A percentile compares a stretch with the other conserved stretches of the same genome.
Evolutionary conservation across 2,797 vertebrate species (phyloP).

Genomic region (Aselliscus stoliczkanus): DNA sequence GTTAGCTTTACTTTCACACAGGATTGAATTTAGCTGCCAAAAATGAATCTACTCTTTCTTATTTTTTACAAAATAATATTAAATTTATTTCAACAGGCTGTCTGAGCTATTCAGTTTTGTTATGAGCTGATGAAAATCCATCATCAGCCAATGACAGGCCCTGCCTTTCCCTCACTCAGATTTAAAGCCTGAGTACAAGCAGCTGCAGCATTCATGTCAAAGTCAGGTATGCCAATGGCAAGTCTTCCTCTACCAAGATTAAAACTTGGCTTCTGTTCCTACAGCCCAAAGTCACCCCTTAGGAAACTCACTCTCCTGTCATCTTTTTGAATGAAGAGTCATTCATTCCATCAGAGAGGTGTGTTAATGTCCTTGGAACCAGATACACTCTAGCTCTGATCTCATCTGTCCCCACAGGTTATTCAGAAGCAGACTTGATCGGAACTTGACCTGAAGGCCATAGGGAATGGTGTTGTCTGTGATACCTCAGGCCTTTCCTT

Average conservation of each 20-base stretch:
- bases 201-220: slow-evolving; percentile 70
- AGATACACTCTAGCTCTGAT: slow-evolving; percentile 22
- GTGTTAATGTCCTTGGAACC: background rate
- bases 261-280: slow-evolving; percentile 51
- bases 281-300: slow-evolving; percentile 14
- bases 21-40: slow-evolving; percentile 69
- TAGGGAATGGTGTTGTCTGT: background rate
- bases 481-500: background rate
- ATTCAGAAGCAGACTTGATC: slow-evolving; percentile 37
- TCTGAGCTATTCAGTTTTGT: slow-evolving; percentile 76
- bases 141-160: slow-evolving; percentile 71
- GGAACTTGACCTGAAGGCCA: background rate
- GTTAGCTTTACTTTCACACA: slow-evolving; percentile 41
- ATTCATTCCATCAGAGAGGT: slow-evolving; percentile 47
- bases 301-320: background rate
- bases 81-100: slow-evolving; percentile 77
- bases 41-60: slow-evolving; percentile 66
- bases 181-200: slow-evolving; percentile 69
- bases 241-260: slow-evolving; percentile 68
- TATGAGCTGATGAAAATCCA: slow-evolving; percentile 79
- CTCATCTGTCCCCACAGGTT: slow-evolving; percentile 37
- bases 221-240: slow-evolving; percentile 48
- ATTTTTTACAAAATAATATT: slow-evolving; percentile 66
- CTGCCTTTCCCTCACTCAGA: slow-evolving; percentile 65
- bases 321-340: slow-evolving; percentile 13